These are phyloP conservation scores for Rynchops niger DNA, from an alignment of 2,113 vertebrate genomes.

Conservation along the genomic window DNA sequence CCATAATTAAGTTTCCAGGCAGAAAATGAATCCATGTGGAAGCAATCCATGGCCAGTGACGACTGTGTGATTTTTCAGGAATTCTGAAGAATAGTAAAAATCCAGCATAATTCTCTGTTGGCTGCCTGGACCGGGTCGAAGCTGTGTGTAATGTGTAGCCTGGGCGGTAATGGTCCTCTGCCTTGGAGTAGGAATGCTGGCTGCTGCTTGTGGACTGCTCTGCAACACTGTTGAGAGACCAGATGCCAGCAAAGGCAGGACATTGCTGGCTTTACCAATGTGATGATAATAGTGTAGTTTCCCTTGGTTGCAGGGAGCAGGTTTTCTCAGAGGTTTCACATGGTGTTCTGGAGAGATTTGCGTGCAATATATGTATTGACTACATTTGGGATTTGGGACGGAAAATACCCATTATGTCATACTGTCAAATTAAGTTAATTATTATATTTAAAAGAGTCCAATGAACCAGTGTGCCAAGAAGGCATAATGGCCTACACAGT, in stretches of 20 bases:
- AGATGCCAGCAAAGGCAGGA: not conserved
- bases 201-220: not conserved
- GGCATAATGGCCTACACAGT: not conserved
- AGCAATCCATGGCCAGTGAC: not conserved
- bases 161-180: not conserved
- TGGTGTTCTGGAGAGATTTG: not conserved
- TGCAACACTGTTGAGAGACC: not conserved
- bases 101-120: not conserved
- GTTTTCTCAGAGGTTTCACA: not conserved
- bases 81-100: not conserved
- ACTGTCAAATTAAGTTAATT: not conserved
- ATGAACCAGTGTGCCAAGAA: not conserved
- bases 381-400: not conserved
- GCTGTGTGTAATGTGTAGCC: not conserved
- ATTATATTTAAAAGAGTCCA: not conserved
- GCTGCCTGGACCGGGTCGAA: not conserved
- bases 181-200: not conserved
- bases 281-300: not conserved
- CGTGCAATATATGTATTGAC: not conserved
- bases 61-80: not conserved
- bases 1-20: not conserved
- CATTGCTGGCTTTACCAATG: not conserved
- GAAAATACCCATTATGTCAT: not conserved
- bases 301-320: not conserved
- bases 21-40: not conserved